These are phyloP conservation scores for Neotoxoptera formosana DNA, from an alignment of 1,140 invertebrate species.

Conservation along the genomic window DNA sequence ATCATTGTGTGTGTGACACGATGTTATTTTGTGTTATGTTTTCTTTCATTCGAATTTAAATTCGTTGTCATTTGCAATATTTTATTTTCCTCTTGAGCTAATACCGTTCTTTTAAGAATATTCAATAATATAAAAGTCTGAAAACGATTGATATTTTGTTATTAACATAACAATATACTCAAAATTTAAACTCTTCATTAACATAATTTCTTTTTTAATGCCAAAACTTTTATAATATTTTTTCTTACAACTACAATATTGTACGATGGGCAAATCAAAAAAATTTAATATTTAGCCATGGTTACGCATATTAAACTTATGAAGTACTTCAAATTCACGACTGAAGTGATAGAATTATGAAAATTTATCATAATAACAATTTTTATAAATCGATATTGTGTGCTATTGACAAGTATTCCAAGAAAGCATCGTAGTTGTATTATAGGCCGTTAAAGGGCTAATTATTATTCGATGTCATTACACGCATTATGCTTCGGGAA, in stretches of 20 bases:
- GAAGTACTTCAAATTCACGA: neutral
- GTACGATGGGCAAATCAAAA: neutral
- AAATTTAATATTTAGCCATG: neutral
- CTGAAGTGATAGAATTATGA: neutral
- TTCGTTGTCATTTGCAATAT: neutral
- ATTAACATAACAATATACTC: neutral
- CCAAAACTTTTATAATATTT: neutral
- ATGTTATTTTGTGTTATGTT: constrained; percentile 6
- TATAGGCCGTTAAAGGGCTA: neutral
- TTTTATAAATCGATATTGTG: neutral
- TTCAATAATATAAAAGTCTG: neutral
- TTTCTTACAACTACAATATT: neutral
- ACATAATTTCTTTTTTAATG: neutral
- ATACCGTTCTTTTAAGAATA: neutral
- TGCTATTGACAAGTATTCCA: neutral
- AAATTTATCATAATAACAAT: neutral
- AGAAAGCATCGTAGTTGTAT: neutral
- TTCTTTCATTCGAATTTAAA: neutral
- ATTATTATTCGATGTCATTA: neutral
- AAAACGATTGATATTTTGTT: neutral
- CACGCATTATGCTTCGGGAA: neutral
- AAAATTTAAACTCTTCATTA: neutral
- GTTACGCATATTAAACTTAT: neutral
- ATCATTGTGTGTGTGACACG: constrained; percentile 1
- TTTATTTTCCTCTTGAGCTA: neutral